phyloP scores from a whole-genome alignment of 1,140 invertebrate genomes.

The Hormaphis cornu region DNA sequence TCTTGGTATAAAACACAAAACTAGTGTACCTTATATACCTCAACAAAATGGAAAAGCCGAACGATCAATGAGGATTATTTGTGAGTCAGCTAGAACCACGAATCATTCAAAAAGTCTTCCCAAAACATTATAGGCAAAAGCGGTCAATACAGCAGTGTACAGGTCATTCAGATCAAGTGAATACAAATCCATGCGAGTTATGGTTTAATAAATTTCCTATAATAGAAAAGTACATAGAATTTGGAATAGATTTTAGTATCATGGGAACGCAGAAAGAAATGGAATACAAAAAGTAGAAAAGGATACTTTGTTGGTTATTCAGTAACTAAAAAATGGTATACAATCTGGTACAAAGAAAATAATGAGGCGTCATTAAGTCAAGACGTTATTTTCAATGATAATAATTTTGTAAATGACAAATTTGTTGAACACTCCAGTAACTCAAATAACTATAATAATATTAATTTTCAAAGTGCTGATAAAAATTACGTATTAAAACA shows the following conservation, averaged over 20 bases:
- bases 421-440: neutral
- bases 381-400: constrained; percentile 33
- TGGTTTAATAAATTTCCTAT: constrained; percentile 38
- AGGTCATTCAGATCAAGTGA: constrained; percentile 21
- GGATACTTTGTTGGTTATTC: constrained; percentile 42
- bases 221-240: constrained; percentile 41
- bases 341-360: constrained; percentile 33
- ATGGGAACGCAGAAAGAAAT: constrained; percentile 38
- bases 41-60: constrained; percentile 46
- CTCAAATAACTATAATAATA: neutral
- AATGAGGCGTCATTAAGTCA: constrained; percentile 33
- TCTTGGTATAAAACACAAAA: constrained; percentile 41
- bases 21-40: constrained; percentile 43
- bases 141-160: constrained; percentile 39
- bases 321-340: constrained; percentile 40
- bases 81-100: constrained; percentile 39
- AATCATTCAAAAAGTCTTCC: constrained; percentile 34
- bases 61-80: constrained; percentile 40
- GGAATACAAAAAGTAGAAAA: constrained; percentile 38
- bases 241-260: constrained; percentile 42
- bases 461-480: neutral
- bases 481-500: neutral
- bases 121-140: constrained; percentile 29
- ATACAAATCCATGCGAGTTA: constrained; percentile 37
- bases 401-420: neutral